These are phyloP conservation scores for Phorcus lineatus DNA, from an alignment of 2,888 invertebrate species.

Conservation along the genomic window DNA sequence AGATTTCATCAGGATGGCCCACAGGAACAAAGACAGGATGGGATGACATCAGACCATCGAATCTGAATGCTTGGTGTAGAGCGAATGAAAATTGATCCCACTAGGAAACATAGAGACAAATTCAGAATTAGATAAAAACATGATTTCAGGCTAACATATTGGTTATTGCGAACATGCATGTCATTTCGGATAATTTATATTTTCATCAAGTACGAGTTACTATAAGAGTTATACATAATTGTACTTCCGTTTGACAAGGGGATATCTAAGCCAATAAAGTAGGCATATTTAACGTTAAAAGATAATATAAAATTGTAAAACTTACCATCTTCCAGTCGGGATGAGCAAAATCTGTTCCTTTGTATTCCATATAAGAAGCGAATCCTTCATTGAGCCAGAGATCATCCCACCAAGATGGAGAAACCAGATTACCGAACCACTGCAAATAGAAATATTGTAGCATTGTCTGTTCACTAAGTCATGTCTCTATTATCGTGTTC, in stretches of 20 bases:
- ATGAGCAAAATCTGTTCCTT: conserved; percentile 82
- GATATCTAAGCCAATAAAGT: no score
- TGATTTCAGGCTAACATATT: no score
- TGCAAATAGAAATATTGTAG: conserved; percentile 41
- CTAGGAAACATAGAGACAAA: conserved; percentile 80
- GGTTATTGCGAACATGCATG: no score
- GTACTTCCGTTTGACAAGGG: no score
- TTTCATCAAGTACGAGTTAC: no score
- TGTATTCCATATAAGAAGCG: conserved; percentile 86
- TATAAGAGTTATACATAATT: no score
- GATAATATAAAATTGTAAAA: no score
- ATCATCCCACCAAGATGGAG: conserved; percentile 93
- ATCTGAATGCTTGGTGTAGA: conserved; percentile 83
- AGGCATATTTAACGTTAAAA: no score
- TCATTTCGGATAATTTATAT: no score
- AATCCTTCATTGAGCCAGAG: conserved; percentile 94
- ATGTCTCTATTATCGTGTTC: no score
- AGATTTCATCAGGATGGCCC: conserved; percentile 90
- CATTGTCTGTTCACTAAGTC: no score
- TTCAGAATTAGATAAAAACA: conserved; percentile 74
- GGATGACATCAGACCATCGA: conserved; percentile 88
- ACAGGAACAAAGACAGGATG: conserved; percentile 94
- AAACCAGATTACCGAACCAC: conserved; percentile 81
- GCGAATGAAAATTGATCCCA: conserved; percentile 85
- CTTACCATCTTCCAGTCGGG: conserved; percentile 88